Base-by-base conservation (phyloP, 64 coral and sea anemone species). In the Astreopora myriophthalma region DNA sequence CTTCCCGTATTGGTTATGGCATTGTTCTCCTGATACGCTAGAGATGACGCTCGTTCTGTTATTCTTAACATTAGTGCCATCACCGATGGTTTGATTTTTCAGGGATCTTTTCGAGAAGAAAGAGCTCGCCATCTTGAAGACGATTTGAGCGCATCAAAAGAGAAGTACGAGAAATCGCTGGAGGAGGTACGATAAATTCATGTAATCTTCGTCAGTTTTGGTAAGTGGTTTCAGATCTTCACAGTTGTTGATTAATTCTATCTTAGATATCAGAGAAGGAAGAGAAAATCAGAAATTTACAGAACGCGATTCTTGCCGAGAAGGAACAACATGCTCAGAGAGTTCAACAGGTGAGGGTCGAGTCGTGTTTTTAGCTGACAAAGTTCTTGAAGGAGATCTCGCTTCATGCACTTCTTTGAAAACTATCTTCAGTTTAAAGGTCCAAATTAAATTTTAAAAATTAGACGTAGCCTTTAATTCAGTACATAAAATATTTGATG, bases 261-360 rank as follows among this genome's bases (percentile, higher is more conserved):
- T 89, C 20, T 33, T 73, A 97, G 95, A 86, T 97, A 30, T 71
- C 87, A 17, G 87, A 94, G 80, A 89, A 86, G 35, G 87, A 94
- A 62, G 89, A 80, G 28, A 93, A 87, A 46, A 86, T 94, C 6
- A 72, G 91, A 48, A 76, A 46, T 72, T 72, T 97, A 14, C 92
- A 97, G 80, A 85, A 39, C 57, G 95, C 93, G 49, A 79, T 97
- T 31, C 78, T 97, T 34, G 20, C 91, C 23, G 95, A 97, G 74
- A 97, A 97, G 81, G 95, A 97, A 49, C 91, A 97, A 81, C 95
- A 97, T 24, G 95, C 95, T 16, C 91, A 97, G 61, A 65, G 95
- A 73, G 88, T 97, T 17, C 91, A 97, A 86, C 95, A 97, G 87
- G 95, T 97, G 61, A 55, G 55, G 68, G 37, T 85, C 51, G 51